phyloP scores from a whole-genome alignment of 2,888 invertebrate species.

The Steinernema scapterisci region DNA sequence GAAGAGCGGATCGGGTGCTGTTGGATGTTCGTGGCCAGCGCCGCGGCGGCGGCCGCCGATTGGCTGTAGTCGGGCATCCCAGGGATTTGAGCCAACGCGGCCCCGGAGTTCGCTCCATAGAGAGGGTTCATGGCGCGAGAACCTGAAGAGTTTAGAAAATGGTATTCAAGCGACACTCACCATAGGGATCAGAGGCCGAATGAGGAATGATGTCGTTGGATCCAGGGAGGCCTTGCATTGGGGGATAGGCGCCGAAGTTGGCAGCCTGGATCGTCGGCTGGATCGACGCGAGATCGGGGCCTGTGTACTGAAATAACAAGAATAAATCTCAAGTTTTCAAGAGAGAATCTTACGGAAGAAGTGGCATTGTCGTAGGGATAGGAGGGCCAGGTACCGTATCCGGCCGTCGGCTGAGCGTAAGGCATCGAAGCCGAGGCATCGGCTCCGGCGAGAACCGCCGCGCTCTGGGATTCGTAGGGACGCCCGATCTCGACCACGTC shows the following conservation, averaged over 20 bases:
- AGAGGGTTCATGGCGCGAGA: conserved; percentile 17
- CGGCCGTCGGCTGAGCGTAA: conserved; percentile 2
- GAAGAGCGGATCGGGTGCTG: conserved; percentile 12
- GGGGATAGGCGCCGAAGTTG: conserved; percentile 13
- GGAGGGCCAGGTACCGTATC: conserved; percentile 8
- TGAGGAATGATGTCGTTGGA: conserved; percentile 1
- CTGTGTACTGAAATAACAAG: not conserved
- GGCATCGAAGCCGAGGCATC: conserved; percentile 4
- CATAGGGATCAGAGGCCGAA: conserved; percentile 14
- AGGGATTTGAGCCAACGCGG: not conserved
- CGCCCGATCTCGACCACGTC: conserved; percentile 28
- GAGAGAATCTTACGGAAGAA: not conserved
- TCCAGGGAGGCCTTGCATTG: conserved; percentile 17
- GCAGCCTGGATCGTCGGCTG: conserved; percentile 17
- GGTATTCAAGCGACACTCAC: not conserved
- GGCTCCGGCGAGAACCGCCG: not conserved
- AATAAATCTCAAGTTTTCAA: not conserved
- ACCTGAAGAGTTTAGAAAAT: not conserved
- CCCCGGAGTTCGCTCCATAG: not conserved
- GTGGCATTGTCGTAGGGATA: conserved; percentile 6
- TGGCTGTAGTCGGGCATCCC: not conserved
- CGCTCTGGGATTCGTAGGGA: not conserved
- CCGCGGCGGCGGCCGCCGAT: not conserved
- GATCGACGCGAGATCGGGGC: conserved; percentile 11
- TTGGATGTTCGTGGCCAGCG: not conserved